Evolutionary conservation across 64 coral and sea anemone genomes (phyloP).

Genomic region (Trachythela sp.): DNA sequence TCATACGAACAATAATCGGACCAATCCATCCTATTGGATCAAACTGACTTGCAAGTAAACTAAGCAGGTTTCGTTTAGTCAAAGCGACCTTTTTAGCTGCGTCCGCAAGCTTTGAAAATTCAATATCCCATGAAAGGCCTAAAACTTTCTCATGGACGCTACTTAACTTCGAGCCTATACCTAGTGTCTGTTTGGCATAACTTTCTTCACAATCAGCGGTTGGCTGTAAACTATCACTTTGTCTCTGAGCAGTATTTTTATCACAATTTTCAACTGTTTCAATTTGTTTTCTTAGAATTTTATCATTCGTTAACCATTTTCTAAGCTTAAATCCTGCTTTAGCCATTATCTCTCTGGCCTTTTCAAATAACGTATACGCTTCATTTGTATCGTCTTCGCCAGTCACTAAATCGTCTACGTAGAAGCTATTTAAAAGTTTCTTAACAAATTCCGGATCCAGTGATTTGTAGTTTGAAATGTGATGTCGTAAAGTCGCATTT

Average conservation of each 20-base stretch:
- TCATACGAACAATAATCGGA: no score
- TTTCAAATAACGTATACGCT: constrained; percentile 11
- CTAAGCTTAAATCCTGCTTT: constrained; percentile 31
- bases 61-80: no score
- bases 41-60: no score
- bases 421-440: constrained; percentile 43
- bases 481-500: constrained; percentile 35
- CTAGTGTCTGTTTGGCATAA: no score
- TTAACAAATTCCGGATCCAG: constrained; percentile 26
- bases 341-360: constrained; percentile 18
- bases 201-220: neutral
- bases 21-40: no score
- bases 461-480: constrained; percentile 18
- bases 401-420: constrained; percentile 38
- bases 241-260: neutral
- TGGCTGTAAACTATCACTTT: neutral
- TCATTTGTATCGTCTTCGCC: neutral
- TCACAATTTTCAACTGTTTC: neutral
- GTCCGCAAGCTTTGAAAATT: no score
- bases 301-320: constrained; percentile 47
- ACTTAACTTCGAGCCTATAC: no score
- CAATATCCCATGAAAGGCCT: no score
- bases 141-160: no score
- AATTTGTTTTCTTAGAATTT: neutral
- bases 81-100: no score